Conservation (phyloP, 1,140 invertebrate species). For the Pararge aegeria region DNA sequence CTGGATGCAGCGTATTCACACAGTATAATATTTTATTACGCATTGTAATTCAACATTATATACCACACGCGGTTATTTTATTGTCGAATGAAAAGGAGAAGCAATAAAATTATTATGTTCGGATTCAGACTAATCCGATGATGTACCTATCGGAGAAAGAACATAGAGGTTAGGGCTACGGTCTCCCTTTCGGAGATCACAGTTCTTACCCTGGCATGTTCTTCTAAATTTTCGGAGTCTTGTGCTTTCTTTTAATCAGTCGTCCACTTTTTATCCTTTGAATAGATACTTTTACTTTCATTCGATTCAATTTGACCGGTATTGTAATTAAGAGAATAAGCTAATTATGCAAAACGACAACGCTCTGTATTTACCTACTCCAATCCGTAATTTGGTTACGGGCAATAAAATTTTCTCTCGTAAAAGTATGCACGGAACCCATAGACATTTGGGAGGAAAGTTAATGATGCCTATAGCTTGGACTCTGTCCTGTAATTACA, state of each 20-base stretch:
- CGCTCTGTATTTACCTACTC: slow-evolving; percentile 9
- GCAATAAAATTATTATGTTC: slow-evolving; percentile 24
- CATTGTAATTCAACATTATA: slow-evolving; percentile 60
- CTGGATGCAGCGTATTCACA: slow-evolving; percentile 52
- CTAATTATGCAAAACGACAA: slow-evolving; percentile 22
- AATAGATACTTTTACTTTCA: neutral
- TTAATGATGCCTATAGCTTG: slow-evolving; percentile 76
- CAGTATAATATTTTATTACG: slow-evolving; percentile 61
- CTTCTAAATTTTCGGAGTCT: no score
- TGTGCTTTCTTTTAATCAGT: no score
- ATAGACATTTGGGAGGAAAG: slow-evolving; percentile 68
- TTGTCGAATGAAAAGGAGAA: slow-evolving; percentile 48
- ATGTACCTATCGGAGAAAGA: neutral
- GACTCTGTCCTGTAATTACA: slow-evolving; percentile 75
- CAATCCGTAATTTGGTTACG: slow-evolving; percentile 36
- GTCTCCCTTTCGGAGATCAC: no score
- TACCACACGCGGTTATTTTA: slow-evolving; percentile 58
- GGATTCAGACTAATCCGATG: slow-evolving; percentile 21
- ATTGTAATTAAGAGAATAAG: neutral
- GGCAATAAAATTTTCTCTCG: slow-evolving; percentile 47
- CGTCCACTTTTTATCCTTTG: no score
- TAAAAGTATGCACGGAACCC: slow-evolving; percentile 37
- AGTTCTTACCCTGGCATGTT: no score
- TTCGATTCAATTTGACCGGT: neutral
- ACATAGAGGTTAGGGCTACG: neutral